Percentiles rank a stretch among this genome's conserved stretches.
Evolutionary conservation across 2,888 invertebrate species (phyloP).

Genomic region (Tipula unca): DNA sequence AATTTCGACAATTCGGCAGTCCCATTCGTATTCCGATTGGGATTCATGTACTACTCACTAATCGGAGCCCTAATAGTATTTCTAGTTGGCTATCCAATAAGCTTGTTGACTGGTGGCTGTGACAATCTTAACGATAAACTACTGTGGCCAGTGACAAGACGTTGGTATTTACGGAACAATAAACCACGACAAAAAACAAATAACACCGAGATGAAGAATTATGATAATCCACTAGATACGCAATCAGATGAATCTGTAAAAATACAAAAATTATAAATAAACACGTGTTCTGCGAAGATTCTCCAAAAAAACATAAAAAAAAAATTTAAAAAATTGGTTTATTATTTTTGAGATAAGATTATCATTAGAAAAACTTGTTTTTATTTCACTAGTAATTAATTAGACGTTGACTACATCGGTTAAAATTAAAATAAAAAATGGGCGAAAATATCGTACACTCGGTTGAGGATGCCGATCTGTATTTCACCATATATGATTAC

Average conservation of each 20-base stretch:
- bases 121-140: conserved; percentile 25
- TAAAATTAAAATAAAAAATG: neutral
- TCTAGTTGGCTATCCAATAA: conserved; percentile 52
- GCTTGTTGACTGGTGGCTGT: conserved; percentile 45
- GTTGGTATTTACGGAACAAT: neutral
- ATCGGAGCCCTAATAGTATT: conserved; percentile 53
- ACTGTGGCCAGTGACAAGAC: conserved; percentile 24
- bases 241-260: neutral
- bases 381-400: neutral
- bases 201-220: neutral
- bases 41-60: conserved; percentile 61
- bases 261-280: neutral
- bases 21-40: conserved; percentile 45
- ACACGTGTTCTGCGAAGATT: neutral
- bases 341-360: neutral
- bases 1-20: neutral
- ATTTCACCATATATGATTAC: neutral
- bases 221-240: neutral
- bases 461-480: neutral
- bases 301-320: neutral
- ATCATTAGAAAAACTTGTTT: neutral
- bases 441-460: neutral
- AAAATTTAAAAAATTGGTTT: neutral
- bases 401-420: neutral
- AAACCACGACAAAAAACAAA: neutral